A percentile compares a stretch with the other conserved stretches of the same genome.
Evolutionary conservation across 2,797 vertebrate genomes (phyloP).

Genomic region (Darevskia nairensis): DNA sequence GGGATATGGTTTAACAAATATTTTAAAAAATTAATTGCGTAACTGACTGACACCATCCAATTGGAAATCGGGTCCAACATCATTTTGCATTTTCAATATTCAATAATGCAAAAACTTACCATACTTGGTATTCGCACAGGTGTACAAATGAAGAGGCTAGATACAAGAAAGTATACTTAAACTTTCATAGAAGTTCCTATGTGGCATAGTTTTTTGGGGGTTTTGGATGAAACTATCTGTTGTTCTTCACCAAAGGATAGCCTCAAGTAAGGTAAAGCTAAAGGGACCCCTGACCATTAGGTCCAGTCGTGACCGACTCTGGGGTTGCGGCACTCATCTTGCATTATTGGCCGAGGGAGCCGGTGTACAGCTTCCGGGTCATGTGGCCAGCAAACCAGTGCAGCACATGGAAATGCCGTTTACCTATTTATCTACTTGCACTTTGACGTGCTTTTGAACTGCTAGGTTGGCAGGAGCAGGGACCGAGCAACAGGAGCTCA

Average conservation of each 20-base stretch:
- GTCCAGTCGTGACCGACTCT: too few relatives aligned
- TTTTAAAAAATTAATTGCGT: conserved; percentile 23
- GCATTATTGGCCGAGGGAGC: too few relatives aligned
- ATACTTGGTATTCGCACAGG: neutral
- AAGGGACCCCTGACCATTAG: too few relatives aligned
- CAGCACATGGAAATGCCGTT: too few relatives aligned
- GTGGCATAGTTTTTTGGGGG: neutral
- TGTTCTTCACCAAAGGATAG: neutral
- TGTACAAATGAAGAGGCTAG: neutral
- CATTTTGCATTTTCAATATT: conserved; percentile 17
- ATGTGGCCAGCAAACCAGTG: too few relatives aligned
- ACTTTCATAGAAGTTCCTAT: neutral
- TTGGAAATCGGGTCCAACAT: conserved; percentile 20
- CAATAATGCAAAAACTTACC: conserved; percentile 24
- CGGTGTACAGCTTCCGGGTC: too few relatives aligned
- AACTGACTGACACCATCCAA: conserved; percentile 14
- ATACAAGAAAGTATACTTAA: neutral
- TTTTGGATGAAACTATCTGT: neutral
- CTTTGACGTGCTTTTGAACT: too few relatives aligned
- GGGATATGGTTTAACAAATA: conserved; percentile 42
- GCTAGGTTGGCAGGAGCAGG: too few relatives aligned
- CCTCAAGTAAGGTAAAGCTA: neutral
- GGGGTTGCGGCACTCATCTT: too few relatives aligned
- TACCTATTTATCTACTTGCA: too few relatives aligned
- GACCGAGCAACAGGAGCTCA: too few relatives aligned